A percentile compares a stretch with the other conserved stretches of the same genome.
Evolutionary conservation across 2,888 invertebrate species (phyloP).

Genomic region (Netelia fuscicornis): DNA sequence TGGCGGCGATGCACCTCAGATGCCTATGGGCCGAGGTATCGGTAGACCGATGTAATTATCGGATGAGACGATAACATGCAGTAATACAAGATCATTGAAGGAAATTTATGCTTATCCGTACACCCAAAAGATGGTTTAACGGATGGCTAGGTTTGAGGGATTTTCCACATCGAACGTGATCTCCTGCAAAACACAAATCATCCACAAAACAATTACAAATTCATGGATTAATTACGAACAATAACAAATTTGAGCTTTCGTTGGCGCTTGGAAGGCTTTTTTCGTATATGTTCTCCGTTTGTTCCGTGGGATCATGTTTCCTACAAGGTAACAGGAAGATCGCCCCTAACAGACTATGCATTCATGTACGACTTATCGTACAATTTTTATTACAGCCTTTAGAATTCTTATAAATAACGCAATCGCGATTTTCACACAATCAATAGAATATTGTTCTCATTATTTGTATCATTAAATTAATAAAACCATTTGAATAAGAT

Average conservation of each 20-base stretch:
- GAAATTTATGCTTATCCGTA: neutral
- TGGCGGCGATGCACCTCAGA: constrained; percentile 86
- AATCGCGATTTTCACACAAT: constrained; percentile 48
- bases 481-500: constrained; percentile 65
- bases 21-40: constrained; percentile 88
- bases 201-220: constrained; percentile 9
- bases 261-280: neutral
- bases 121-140: constrained; percentile 9
- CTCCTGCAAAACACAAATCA: constrained; percentile 1
- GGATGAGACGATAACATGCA: constrained; percentile 17
- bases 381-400: constrained; percentile 28
- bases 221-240: neutral
- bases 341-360: neutral
- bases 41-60: constrained; percentile 89
- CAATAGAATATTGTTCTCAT: constrained; percentile 56
- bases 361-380: constrained; percentile 17
- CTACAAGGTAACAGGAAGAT: neutral
- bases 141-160: neutral
- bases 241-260: neutral
- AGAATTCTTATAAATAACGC: constrained; percentile 23
- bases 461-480: constrained; percentile 68
- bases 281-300: neutral
- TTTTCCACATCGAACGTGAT: constrained; percentile 15
- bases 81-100: neutral
- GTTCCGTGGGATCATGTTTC: neutral